Percentiles rank a stretch among this genome's conserved stretches.
phyloP scores from a whole-genome alignment of 2,797 vertebrate species.

The Cynodonichthys magdalenae region DNA sequence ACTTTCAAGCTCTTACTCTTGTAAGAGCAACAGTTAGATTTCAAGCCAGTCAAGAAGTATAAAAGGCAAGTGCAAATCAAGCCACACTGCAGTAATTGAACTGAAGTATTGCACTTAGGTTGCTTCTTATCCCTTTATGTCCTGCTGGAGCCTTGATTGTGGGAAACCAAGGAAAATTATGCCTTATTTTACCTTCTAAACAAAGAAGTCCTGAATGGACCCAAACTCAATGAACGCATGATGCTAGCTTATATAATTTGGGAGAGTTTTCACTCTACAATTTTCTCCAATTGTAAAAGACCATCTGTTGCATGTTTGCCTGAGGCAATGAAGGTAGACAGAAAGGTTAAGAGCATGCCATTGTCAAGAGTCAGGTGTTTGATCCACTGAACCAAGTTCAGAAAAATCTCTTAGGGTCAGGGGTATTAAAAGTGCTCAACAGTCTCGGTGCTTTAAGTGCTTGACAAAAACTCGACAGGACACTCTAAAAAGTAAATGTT shows the following conservation, averaged over 20 bases:
- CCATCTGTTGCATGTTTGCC: constrained; percentile 2
- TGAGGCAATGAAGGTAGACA: background rate
- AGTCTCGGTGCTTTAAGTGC: background rate
- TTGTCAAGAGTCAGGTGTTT: constrained; percentile 5
- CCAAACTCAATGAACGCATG: constrained; percentile 7
- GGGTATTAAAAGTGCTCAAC: background rate
- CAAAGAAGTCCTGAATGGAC: constrained; percentile 20
- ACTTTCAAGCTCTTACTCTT: constrained; percentile 28
- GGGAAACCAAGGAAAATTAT: constrained; percentile 23
- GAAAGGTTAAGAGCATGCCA: background rate
- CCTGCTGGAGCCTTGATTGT: constrained; percentile 9
- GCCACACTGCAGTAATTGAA: constrained; percentile 44
- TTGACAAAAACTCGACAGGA: background rate
- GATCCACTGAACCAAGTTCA: background rate
- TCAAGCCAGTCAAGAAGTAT: constrained; percentile 9
- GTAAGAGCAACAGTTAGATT: constrained; percentile 10
- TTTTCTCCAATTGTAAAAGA: background rate
- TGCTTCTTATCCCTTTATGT: constrained; percentile 20
- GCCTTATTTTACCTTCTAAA: constrained; percentile 18
- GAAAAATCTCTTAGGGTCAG: constrained; percentile 5
- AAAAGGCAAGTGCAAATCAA: constrained; percentile 42
- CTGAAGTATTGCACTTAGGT: constrained; percentile 40
- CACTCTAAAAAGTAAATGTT: constrained; percentile 4
- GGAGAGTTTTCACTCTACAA: constrained; percentile 1
- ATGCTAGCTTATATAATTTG: background rate